Evolutionary conservation across 2,888 invertebrate genomes (phyloP).

Genomic region (Amphipoea oculea): DNA sequence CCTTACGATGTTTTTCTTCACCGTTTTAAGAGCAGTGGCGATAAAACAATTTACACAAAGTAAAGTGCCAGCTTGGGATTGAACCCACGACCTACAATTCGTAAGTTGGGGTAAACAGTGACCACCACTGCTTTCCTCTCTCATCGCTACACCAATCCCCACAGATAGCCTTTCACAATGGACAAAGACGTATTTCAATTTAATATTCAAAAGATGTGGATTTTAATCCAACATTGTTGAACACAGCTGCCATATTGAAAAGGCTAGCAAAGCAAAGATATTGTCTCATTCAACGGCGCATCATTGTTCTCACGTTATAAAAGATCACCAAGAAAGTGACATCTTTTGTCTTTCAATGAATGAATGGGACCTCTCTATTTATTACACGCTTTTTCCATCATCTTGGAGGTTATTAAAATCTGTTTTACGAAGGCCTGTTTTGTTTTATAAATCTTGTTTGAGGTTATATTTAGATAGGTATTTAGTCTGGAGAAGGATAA

Average conservation of each 20-base stretch:
- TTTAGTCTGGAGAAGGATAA: background rate
- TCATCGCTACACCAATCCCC: background rate
- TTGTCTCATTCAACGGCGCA: conserved; percentile 49
- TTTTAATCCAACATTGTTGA: conserved; percentile 51
- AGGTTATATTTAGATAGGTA: background rate
- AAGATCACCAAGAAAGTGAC: conserved; percentile 42
- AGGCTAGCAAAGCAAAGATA: conserved; percentile 53
- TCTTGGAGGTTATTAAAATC: background rate
- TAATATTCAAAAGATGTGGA: conserved; percentile 46
- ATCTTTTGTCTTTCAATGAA: conserved; percentile 37
- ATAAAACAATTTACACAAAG: background rate
- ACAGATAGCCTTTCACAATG: conserved; percentile 22
- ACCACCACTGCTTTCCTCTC: background rate
- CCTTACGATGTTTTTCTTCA: background rate
- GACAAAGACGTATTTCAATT: conserved; percentile 43
- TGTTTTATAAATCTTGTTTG: background rate
- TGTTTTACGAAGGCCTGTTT: background rate
- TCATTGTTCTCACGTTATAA: conserved; percentile 54
- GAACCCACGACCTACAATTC: background rate
- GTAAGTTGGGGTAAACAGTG: background rate
- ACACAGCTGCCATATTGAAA: conserved; percentile 48
- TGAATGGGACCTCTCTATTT: conserved; percentile 22
- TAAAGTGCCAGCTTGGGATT: background rate
- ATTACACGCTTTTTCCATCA: conserved; percentile 17
- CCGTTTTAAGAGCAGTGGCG: background rate